phyloP scores from a whole-genome alignment of 2,888 invertebrate genomes.

The Coelopa pilipes region DNA sequence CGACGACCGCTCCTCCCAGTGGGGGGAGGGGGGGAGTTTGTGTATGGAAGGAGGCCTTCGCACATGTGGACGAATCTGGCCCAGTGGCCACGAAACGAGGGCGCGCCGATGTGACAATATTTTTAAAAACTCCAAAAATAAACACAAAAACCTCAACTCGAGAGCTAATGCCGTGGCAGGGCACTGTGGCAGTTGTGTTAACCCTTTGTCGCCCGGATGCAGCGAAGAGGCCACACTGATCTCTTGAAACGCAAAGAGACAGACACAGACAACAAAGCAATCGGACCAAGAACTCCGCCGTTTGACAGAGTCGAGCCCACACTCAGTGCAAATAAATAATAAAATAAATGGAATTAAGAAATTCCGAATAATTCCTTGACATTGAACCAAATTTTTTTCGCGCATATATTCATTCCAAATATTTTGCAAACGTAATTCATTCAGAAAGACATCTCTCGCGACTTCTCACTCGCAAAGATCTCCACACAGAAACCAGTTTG shows the following conservation, averaged over 20 bases:
- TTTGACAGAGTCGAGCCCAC: too few species aligned
- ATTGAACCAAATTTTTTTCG: slow-evolving; percentile 35
- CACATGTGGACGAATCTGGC: neutral
- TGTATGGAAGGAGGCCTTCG: neutral
- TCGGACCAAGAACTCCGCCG: too few species aligned
- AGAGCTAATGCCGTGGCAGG: neutral
- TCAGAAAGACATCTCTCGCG: neutral
- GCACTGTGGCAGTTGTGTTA: neutral
- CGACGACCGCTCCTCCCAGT: neutral
- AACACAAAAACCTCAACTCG: neutral
- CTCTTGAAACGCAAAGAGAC: too few species aligned
- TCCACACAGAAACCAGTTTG: neutral
- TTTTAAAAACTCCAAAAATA: neutral
- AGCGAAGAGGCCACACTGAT: too few species aligned
- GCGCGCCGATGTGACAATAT: slow-evolving; percentile 4
- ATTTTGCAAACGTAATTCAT: neutral
- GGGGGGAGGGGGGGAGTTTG: neutral
- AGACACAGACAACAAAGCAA: too few species aligned
- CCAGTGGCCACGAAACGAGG: slow-evolving; percentile 13
- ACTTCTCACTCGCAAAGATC: too few species aligned
- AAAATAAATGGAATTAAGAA: neutral
- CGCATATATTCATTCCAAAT: neutral
- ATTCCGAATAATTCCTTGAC: slow-evolving; percentile 23
- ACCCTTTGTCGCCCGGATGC: too few species aligned
- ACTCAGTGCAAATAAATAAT: too few species aligned